phyloP scores from a whole-genome alignment of 92 coral and sea anemone genomes.

The Blastomussa wellsi region DNA sequence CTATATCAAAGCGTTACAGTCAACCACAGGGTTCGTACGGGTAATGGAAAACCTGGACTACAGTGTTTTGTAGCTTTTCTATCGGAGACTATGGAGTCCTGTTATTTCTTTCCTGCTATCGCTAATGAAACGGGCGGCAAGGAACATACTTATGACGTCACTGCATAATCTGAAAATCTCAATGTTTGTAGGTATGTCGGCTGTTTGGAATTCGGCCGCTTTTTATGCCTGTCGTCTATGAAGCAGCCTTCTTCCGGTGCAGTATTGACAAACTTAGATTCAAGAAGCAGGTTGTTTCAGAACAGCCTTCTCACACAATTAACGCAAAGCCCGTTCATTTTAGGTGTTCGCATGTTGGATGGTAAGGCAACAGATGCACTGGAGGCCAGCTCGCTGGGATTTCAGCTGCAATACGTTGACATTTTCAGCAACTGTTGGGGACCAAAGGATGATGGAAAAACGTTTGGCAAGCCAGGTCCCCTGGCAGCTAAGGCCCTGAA shows the following conservation, averaged over 20 bases:
- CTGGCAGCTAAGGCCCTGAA: constrained; percentile 92
- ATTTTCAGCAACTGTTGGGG: constrained; percentile 99
- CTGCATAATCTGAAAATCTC: too few relatives aligned
- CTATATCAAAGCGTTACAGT: too few relatives aligned
- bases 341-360: constrained; percentile 97
- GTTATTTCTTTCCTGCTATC: too few relatives aligned
- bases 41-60: too few relatives aligned
- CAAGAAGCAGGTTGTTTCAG: not conserved
- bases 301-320: not conserved
- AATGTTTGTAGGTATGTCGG: too few relatives aligned
- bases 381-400: constrained; percentile 95
- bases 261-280: not conserved
- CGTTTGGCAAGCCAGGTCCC: constrained; percentile 97
- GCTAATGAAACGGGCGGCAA: too few relatives aligned
- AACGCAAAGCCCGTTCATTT: not conserved
- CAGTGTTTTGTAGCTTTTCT: too few relatives aligned
- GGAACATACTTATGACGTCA: too few relatives aligned
- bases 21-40: too few relatives aligned
- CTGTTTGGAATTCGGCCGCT: too few relatives aligned
- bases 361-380: constrained; percentile 97
- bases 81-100: too few relatives aligned
- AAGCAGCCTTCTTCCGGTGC: not conserved
- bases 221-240: not conserved
- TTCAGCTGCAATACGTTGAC: constrained; percentile 74
- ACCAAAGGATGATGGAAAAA: constrained; percentile 98